Conservation (phyloP, 1,140 invertebrate species). For the Diplogasteroides magnus region DNA sequence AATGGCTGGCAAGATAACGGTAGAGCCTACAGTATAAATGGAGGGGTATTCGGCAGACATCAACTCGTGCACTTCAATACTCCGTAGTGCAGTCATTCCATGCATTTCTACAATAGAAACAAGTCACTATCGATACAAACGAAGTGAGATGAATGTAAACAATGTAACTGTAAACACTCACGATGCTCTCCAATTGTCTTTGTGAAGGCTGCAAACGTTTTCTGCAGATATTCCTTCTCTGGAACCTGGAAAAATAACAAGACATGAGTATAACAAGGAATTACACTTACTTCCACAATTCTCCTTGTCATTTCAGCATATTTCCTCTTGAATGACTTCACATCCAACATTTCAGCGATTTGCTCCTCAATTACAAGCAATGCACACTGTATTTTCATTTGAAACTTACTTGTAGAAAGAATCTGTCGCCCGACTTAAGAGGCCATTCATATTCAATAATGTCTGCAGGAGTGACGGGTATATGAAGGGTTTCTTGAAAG, state of each 20-base stretch:
- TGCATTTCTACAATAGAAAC: constrained; percentile 24
- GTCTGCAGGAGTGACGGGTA: constrained; percentile 7
- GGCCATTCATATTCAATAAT: constrained; percentile 30
- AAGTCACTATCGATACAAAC: too few species aligned
- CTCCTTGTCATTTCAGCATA: constrained; percentile 18
- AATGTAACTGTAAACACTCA: neutral
- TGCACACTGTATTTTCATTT: neutral
- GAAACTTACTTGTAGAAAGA: constrained; percentile 22
- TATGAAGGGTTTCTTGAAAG: constrained; percentile 14
- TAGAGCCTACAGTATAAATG: constrained; percentile 8
- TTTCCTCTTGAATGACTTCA: constrained; percentile 20
- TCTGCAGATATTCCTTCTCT: neutral
- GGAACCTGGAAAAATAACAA: neutral
- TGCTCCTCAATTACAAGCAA: constrained; percentile 18
- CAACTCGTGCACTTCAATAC: constrained; percentile 27
- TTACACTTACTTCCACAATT: neutral
- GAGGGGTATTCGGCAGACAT: constrained; percentile 19
- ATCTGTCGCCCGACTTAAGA: constrained; percentile 19
- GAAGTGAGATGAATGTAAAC: constrained; percentile 2
- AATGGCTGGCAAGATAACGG: neutral
- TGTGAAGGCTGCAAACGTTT: neutral
- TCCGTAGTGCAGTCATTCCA: constrained; percentile 21
- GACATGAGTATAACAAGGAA: neutral
- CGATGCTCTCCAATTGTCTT: neutral
- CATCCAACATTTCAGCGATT: constrained; percentile 24